Percentiles rank a stretch among this genome's conserved stretches.
Conservation (phyloP, 1,140 invertebrate genomes). For the Panulirus ornatus region DNA sequence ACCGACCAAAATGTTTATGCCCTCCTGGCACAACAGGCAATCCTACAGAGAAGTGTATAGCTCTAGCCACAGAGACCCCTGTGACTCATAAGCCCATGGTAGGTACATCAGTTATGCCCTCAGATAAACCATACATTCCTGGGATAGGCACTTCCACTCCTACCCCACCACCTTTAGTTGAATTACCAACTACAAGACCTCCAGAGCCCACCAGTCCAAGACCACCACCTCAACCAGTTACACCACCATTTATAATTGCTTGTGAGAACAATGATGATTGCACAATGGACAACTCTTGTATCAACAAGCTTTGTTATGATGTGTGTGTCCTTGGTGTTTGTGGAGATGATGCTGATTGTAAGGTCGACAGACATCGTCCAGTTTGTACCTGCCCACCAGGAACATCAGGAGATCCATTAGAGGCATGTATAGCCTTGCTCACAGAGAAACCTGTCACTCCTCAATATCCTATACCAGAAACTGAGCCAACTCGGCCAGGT, state of each 20-base stretch:
- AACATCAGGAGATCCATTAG: constrained; percentile 84
- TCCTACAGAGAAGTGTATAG: constrained; percentile 86
- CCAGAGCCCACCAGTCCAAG: constrained; percentile 24
- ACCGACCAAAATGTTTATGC: constrained; percentile 89
- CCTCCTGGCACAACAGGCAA: constrained; percentile 85
- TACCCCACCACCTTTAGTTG: constrained; percentile 30
- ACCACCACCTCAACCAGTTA: constrained; percentile 79
- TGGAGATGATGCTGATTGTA: constrained; percentile 81
- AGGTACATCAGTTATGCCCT: neutral
- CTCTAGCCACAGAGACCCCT: constrained; percentile 83
- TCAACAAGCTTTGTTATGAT: constrained; percentile 89
- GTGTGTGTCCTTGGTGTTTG: constrained; percentile 85
- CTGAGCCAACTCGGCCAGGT: neutral
- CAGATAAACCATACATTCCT: constrained; percentile 49
- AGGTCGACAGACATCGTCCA: constrained; percentile 59
- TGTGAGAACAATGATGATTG: constrained; percentile 95
- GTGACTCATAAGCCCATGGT: constrained; percentile 11
- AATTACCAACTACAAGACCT: neutral
- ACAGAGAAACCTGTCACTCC: constrained; percentile 26
- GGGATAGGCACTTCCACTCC: constrained; percentile 24
- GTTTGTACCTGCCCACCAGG: constrained; percentile 83
- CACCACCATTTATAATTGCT: constrained; percentile 87
- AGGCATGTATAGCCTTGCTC: constrained; percentile 65
- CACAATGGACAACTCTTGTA: constrained; percentile 89
- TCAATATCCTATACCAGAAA: constrained; percentile 20